Conservation (phyloP, 1,140 invertebrate species). For the Adelges cooleyi region DNA sequence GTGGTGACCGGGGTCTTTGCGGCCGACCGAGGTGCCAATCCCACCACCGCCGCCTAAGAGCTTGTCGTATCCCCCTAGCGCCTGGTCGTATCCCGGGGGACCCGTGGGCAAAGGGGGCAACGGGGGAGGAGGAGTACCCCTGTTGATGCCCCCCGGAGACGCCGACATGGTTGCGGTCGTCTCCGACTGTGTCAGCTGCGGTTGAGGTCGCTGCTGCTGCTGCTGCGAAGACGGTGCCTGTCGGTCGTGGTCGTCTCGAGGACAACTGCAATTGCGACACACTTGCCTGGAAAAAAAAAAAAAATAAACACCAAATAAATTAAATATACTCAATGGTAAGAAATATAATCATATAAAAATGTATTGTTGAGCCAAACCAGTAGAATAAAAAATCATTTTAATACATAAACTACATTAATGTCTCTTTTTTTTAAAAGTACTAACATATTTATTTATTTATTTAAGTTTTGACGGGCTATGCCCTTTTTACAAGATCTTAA, state of each 20-base stretch:
- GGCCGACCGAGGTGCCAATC: not conserved
- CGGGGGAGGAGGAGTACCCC: not conserved
- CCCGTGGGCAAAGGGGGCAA: constrained; percentile 11
- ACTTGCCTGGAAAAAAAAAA: constrained; percentile 46
- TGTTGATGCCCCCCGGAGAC: not conserved
- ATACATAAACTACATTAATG: no score
- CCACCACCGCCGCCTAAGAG: not conserved
- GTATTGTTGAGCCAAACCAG: no score
- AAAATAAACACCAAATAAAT: no score
- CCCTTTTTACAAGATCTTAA: no score
- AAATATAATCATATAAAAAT: no score
- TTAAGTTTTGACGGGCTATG: no score
- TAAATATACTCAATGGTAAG: no score
- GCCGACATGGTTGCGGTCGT: not conserved
- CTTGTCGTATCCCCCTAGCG: constrained; percentile 17
- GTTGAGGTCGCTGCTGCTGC: constrained; percentile 27
- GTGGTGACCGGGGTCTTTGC: constrained; percentile 31
- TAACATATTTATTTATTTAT: no score
- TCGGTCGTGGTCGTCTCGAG: constrained; percentile 49
- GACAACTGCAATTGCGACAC: constrained; percentile 58
- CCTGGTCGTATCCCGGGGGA: constrained; percentile 3
- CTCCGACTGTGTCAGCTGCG: not conserved
- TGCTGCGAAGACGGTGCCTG: not conserved
- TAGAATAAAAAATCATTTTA: no score
- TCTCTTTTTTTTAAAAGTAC: no score